Evolutionary conservation across 2,797 vertebrate genomes (phyloP).

Genomic region (Periparus ater): DNA sequence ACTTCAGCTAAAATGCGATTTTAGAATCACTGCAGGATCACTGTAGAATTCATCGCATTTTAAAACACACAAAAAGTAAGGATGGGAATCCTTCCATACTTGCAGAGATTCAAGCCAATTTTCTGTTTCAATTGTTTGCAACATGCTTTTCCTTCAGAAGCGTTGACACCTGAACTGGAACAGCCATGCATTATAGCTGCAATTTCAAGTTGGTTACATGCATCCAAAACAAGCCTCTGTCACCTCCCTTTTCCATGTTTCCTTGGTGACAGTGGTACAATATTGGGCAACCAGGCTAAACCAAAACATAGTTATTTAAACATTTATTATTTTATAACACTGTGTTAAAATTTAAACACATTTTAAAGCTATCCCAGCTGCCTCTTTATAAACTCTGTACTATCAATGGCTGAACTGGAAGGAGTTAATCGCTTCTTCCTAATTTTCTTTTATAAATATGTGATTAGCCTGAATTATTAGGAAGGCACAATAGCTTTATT

Average conservation of each 20-base stretch:
- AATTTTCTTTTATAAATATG: conserved; percentile 62
- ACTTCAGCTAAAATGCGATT: too few species aligned
- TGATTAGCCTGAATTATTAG: conserved; percentile 60
- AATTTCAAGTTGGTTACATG: not conserved
- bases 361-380: conserved; percentile 30
- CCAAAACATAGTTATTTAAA: conserved; percentile 38
- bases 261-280: conserved; percentile 17
- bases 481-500: conserved; percentile 80
- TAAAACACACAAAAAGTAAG: not conserved
- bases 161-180: not conserved
- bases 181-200: not conserved
- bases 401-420: conserved; percentile 20
- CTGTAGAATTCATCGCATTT: not conserved
- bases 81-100: not conserved
- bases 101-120: not conserved
- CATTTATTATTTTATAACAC: conserved; percentile 46
- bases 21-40: not conserved
- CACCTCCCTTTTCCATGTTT: not conserved
- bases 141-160: not conserved
- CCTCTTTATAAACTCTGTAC: conserved; percentile 8
- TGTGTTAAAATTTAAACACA: conserved; percentile 46
- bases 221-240: not conserved
- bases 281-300: conserved; percentile 3
- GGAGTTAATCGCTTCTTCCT: conserved; percentile 28
- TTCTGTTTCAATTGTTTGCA: not conserved